These are phyloP conservation scores for Naso thynnoides DNA, from an alignment of 2,797 vertebrate genomes.

Conservation along the genomic window DNA sequence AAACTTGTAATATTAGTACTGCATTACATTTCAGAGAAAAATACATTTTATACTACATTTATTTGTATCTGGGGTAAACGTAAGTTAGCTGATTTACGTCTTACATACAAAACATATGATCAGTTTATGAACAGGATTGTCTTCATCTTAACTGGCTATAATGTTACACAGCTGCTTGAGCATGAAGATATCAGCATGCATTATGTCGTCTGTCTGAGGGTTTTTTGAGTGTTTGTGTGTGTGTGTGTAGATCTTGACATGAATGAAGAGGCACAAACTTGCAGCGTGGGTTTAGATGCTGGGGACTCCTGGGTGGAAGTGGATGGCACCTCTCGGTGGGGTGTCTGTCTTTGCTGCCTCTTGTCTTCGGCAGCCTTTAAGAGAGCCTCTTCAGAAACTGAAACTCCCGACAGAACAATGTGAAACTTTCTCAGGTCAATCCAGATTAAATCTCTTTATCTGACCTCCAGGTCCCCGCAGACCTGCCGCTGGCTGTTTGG, in stretches of 20 bases:
- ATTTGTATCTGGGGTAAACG: too few species aligned
- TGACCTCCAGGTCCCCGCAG: not conserved
- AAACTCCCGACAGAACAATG: not conserved
- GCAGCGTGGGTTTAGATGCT: not conserved
- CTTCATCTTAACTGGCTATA: too few species aligned
- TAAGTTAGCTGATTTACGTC: too few species aligned
- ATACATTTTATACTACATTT: too few species aligned
- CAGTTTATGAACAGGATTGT: too few species aligned
- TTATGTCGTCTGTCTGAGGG: too few species aligned
- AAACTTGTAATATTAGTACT: too few species aligned
- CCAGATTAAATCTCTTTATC: not conserved
- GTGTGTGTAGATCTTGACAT: not conserved
- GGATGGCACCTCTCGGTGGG: not conserved
- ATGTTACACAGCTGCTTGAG: too few species aligned
- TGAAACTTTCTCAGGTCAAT: not conserved
- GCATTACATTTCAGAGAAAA: too few species aligned
- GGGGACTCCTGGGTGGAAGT: not conserved
- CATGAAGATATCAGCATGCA: too few species aligned
- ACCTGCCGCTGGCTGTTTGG: not conserved
- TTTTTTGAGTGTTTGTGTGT: too few species aligned
- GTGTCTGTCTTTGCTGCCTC: not conserved
- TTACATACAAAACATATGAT: too few species aligned
- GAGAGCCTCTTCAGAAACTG: not conserved
- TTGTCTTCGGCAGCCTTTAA: not conserved
- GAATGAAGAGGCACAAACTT: not conserved